Evolutionary conservation across 2,113 vertebrate species (phyloP).

Genomic region (Thamnaconus septentrionalis): DNA sequence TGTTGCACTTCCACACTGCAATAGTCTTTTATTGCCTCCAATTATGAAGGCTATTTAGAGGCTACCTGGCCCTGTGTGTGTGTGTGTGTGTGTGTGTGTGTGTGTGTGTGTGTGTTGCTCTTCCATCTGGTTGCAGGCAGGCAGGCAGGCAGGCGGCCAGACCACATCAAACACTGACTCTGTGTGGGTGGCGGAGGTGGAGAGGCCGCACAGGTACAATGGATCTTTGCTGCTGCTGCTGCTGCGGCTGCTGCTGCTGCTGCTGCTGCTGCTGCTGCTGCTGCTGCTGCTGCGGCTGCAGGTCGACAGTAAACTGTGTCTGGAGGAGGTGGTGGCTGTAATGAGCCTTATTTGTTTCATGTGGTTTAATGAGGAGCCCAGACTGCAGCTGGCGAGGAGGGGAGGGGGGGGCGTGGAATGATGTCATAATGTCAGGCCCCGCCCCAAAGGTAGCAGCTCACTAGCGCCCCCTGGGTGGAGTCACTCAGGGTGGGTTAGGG

Average conservation of each 20-base stretch:
- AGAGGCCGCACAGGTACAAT: conserved; percentile 43
- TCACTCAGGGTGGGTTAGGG: background rate
- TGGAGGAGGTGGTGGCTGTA: conserved; percentile 41
- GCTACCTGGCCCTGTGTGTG: conserved; percentile 67
- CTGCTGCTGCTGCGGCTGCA: conserved; percentile 5
- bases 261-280: conserved; percentile 20
- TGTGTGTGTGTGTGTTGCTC: conserved; percentile 20
- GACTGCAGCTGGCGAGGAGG: conserved; percentile 68
- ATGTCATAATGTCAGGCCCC: too few relatives aligned
- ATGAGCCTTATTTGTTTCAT: conserved; percentile 75
- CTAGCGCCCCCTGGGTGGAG: conserved; percentile 11
- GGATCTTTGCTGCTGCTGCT: conserved; percentile 18
- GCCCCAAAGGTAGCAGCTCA: conserved; percentile 21
- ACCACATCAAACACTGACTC: conserved; percentile 62
- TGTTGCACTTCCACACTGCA: conserved; percentile 71
- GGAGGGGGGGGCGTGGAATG: conserved; percentile 16
- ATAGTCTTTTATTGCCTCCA: conserved; percentile 74
- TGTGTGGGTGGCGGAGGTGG: conserved; percentile 44
- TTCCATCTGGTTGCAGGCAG: conserved; percentile 65
- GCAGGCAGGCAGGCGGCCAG: conserved; percentile 47
- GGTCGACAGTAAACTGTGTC: conserved; percentile 1
- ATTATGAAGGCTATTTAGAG: conserved; percentile 76
- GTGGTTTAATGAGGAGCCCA: conserved; percentile 73
- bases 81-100: conserved; percentile 1
- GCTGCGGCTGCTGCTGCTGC: conserved; percentile 16